These are phyloP conservation scores for Sebastes schlegelii DNA, from an alignment of 2,113 vertebrate species.

Conservation along the genomic window DNA sequence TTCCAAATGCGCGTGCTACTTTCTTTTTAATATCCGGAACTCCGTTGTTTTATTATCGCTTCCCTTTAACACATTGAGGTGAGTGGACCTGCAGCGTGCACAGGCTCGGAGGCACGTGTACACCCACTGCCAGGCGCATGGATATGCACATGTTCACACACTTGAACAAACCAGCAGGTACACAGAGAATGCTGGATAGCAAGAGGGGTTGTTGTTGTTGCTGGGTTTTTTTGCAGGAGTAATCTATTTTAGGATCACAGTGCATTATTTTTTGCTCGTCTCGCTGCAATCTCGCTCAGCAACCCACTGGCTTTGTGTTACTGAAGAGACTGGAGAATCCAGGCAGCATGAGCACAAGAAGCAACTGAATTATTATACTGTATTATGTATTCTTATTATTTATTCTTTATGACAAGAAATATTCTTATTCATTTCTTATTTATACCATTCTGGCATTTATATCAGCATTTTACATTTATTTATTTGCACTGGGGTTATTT, in stretches of 20 bases:
- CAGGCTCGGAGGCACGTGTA: conserved; percentile 21
- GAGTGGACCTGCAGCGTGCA: not conserved
- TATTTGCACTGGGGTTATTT: no score
- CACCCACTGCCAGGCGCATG: conserved; percentile 41
- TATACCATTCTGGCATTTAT: no score
- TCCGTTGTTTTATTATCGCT: conserved; percentile 5
- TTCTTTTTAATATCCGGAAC: not conserved
- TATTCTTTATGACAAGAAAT: no score
- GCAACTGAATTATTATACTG: conserved; percentile 5
- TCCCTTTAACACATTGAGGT: conserved; percentile 9
- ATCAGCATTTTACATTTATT: no score
- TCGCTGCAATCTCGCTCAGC: conserved; percentile 44
- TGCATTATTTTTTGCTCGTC: conserved; percentile 53
- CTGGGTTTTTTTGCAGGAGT: conserved; percentile 57
- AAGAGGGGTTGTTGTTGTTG: conserved; percentile 35
- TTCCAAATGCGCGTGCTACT: not conserved
- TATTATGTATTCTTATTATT: conserved; percentile 9
- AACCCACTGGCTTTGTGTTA: conserved; percentile 45
- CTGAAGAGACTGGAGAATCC: conserved; percentile 18
- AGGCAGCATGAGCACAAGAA: conserved; percentile 4
- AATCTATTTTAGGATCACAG: conserved; percentile 70
- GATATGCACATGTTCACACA: conserved; percentile 29
- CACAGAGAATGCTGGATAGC: conserved; percentile 15
- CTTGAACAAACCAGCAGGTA: conserved; percentile 31
- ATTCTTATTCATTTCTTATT: no score